phyloP scores from a whole-genome alignment of 2,113 vertebrate species.

The Brachirus orientalis region DNA sequence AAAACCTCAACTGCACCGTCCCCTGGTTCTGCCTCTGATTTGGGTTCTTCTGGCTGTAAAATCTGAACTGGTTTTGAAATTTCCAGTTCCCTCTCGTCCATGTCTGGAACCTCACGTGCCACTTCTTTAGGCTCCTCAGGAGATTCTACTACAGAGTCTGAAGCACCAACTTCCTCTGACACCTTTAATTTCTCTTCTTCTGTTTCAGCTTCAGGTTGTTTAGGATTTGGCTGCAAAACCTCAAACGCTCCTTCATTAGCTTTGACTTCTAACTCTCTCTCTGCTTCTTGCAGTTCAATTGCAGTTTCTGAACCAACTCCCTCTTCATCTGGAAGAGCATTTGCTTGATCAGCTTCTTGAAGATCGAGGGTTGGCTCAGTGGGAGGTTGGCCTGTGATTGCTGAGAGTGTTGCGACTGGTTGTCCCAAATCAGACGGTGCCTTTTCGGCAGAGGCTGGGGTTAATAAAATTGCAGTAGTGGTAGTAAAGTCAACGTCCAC shows the following conservation, averaged over 20 bases:
- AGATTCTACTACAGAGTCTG: neutral
- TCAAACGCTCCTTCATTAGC: conserved; percentile 7
- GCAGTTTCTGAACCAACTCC: conserved; percentile 3
- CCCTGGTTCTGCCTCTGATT: neutral
- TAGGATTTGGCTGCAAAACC: conserved; percentile 22
- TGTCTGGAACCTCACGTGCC: neutral
- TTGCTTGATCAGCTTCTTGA: conserved; percentile 42
- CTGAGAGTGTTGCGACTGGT: conserved; percentile 43
- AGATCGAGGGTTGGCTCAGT: conserved; percentile 23
- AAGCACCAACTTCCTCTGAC: neutral
- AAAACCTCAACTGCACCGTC: neutral
- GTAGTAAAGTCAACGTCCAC: conserved; percentile 28
- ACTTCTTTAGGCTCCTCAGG: neutral
- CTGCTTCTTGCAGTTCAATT: conserved; percentile 12
- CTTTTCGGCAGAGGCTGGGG: conserved; percentile 18
- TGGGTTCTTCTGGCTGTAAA: neutral
- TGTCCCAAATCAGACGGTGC: conserved; percentile 8
- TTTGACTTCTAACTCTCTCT: neutral
- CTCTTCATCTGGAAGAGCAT: conserved; percentile 51
- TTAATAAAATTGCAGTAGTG: conserved; percentile 36
- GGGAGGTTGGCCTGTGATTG: conserved; percentile 56
- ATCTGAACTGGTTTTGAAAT: neutral
- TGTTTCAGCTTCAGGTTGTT: conserved; percentile 5
- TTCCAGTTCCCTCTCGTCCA: conserved; percentile 4
- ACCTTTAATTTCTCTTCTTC: neutral